Evolutionary conservation across 37 sponge, comb jelly and placozoan genomes (phyloP).

Genomic region (Ephydatia muelleri): DNA sequence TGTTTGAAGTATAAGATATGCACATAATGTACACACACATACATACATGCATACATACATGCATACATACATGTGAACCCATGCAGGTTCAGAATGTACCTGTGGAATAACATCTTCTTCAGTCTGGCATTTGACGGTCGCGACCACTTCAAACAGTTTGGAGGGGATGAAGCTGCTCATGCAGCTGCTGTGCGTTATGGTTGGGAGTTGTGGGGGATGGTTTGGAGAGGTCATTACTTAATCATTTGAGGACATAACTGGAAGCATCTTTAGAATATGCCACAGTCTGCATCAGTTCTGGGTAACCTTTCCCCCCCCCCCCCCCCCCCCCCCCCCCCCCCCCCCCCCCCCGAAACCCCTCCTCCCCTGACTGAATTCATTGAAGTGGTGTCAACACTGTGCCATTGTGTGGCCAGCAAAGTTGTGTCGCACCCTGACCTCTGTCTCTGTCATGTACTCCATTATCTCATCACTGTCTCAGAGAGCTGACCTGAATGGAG

Average conservation of each 20-base stretch:
- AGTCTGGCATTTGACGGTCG: constrained; percentile 86
- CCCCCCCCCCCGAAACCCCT: too few species aligned
- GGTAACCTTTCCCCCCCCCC: too few species aligned
- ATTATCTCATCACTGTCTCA: too few species aligned
- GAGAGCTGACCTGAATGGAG: constrained; percentile 56
- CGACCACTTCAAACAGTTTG: constrained; percentile 83
- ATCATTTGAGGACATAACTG: background rate
- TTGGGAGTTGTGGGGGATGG: background rate
- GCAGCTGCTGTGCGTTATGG: constrained; percentile 48
- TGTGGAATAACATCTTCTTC: constrained; percentile 98
- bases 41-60: too few species aligned
- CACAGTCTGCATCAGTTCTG: background rate
- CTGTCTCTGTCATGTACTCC: too few species aligned
- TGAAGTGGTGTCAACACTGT: too few species aligned
- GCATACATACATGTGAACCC: background rate
- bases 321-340: too few species aligned
- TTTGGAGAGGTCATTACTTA: too few species aligned
- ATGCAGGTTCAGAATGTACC: constrained; percentile 78
- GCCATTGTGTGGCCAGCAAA: too few species aligned
- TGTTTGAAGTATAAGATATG: background rate
- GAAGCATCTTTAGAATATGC: background rate
- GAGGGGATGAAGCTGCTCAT: constrained; percentile 80
- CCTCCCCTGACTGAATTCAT: too few species aligned
- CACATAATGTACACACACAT: background rate
- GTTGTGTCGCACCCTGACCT: too few species aligned